Evolutionary conservation across 2,888 invertebrate species (phyloP).

Genomic region (Sesia apiformis): DNA sequence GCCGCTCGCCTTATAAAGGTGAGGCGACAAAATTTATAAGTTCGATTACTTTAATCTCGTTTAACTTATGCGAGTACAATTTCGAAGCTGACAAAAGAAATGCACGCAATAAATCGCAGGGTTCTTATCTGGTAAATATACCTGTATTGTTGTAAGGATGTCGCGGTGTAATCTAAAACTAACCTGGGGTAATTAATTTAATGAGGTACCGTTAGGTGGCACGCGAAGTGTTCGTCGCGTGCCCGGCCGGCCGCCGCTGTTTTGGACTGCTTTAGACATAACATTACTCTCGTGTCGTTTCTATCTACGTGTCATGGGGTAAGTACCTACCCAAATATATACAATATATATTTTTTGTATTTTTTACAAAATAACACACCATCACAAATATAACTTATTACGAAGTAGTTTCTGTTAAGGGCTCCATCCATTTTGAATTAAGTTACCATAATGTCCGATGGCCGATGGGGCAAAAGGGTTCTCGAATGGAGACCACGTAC

Average conservation of each 20-base stretch:
- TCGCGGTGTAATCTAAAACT: slow-evolving; percentile 53
- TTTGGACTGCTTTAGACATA: slow-evolving; percentile 26
- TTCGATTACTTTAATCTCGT: slow-evolving; percentile 75
- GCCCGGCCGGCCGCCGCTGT: slow-evolving; percentile 21
- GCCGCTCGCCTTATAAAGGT: slow-evolving; percentile 69
- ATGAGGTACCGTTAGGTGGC: slow-evolving; percentile 52
- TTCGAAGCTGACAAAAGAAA: slow-evolving; percentile 75
- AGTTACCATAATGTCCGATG: too few relatives aligned
- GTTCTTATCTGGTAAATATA: slow-evolving; percentile 64
- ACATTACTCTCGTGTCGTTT: not conserved
- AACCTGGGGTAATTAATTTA: slow-evolving; percentile 69
- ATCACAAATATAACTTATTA: too few relatives aligned
- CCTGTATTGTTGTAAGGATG: slow-evolving; percentile 63
- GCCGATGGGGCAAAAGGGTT: too few relatives aligned
- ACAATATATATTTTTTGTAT: too few relatives aligned
- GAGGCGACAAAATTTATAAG: slow-evolving; percentile 75
- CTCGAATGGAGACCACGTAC: too few relatives aligned
- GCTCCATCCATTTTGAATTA: too few relatives aligned
- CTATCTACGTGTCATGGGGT: not conserved
- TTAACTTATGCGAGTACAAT: slow-evolving; percentile 75
- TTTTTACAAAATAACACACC: too few relatives aligned
- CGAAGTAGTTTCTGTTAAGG: too few relatives aligned
- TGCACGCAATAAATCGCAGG: slow-evolving; percentile 69
- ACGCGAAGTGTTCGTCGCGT: slow-evolving; percentile 62
- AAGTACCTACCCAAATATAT: not conserved